Percentiles rank a stretch among this genome's conserved stretches.
phyloP scores from a whole-genome alignment of 2,113 vertebrate genomes.

The Anarrhichthys ocellatus region DNA sequence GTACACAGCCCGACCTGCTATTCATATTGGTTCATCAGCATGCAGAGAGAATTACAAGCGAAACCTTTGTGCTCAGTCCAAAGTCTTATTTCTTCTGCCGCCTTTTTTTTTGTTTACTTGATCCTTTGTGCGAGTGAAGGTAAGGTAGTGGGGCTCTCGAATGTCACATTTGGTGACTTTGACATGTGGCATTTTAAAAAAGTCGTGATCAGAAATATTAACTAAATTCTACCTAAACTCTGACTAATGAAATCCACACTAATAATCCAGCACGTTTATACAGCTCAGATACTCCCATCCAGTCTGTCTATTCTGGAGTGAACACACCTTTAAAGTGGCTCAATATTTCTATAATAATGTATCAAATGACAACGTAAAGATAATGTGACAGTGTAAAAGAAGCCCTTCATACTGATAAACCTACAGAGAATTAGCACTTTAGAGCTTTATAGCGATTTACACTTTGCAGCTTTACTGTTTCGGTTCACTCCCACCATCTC shows the following conservation, averaged over 20 bases:
- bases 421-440: neutral
- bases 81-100: slow-evolving; percentile 39
- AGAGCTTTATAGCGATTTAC: neutral
- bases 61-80: slow-evolving; percentile 54
- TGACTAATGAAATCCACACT: slow-evolving; percentile 15
- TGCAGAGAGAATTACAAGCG: slow-evolving; percentile 48
- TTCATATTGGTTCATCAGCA: slow-evolving; percentile 67
- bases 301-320: neutral
- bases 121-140: slow-evolving; percentile 19
- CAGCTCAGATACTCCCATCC: neutral
- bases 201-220: slow-evolving; percentile 23
- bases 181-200: neutral
- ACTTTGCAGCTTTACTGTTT: neutral
- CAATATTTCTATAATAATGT: neutral
- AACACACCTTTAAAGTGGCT: neutral
- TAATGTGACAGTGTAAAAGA: neutral
- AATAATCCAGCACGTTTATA: neutral
- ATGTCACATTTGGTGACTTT: slow-evolving; percentile 37
- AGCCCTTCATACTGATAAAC: neutral
- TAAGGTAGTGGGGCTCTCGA: neutral
- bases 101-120: slow-evolving; percentile 33
- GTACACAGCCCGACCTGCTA: slow-evolving; percentile 10
- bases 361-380: neutral
- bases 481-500: neutral
- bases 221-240: slow-evolving; percentile 11